Conservation (phyloP, 2,888 invertebrate species). For the Schizaphis graminum region DNA sequence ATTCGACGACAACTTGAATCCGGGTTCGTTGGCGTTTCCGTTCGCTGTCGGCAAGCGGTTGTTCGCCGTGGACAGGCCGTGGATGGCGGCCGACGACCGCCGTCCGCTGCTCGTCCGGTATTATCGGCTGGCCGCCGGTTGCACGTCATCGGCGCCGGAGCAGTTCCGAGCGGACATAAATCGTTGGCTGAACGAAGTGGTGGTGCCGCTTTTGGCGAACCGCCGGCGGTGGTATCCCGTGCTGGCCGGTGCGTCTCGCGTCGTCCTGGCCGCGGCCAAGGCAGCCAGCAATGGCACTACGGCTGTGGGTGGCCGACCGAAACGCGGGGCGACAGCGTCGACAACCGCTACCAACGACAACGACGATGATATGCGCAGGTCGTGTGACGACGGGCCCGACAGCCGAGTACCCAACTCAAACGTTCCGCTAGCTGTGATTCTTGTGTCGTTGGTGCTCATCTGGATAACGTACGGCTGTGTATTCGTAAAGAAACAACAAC, state of each 20-base stretch:
- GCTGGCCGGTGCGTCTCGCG: conserved; percentile 29
- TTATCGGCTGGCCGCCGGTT: conserved; percentile 26
- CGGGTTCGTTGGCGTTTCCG: conserved; percentile 42
- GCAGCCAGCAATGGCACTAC: neutral
- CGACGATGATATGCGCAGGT: neutral
- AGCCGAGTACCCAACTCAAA: neutral
- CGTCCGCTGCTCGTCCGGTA: neutral
- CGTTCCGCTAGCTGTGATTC: neutral
- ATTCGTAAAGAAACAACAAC: no score
- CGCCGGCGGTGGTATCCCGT: conserved; percentile 29
- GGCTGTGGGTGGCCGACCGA: neutral
- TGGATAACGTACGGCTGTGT: no score
- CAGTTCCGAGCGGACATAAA: neutral
- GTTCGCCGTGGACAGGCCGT: conserved; percentile 1
- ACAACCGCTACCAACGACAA: neutral
- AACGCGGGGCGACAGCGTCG: neutral
- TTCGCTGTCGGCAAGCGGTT: conserved; percentile 19
- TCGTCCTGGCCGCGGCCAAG: neutral
- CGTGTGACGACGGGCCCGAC: neutral
- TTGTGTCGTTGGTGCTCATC: neutral
- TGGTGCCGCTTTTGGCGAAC: conserved; percentile 5
- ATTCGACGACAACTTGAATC: conserved; percentile 20
- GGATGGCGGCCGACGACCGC: neutral
- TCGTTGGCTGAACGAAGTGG: conserved; percentile 6
- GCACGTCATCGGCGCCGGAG: neutral